Percentiles rank a stretch among this genome's conserved stretches.
Conservation (phyloP, 2,797 vertebrate species). For the Danio choprae region DNA sequence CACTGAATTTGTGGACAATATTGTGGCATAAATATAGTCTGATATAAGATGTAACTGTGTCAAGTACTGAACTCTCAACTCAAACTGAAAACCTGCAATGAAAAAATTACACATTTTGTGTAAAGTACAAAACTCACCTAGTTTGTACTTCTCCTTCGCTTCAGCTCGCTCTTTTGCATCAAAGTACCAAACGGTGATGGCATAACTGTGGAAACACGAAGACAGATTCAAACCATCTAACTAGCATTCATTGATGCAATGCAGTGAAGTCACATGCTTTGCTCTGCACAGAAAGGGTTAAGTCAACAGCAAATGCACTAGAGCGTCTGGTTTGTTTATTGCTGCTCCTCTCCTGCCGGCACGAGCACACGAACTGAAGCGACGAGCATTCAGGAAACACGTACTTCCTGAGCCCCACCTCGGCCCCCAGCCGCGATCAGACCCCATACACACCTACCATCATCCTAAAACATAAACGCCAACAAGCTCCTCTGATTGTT, state of each 20-base stretch:
- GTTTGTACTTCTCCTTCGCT: conserved; percentile 89
- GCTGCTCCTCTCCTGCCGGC: conserved; percentile 72
- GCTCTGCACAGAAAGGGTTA: conserved; percentile 20
- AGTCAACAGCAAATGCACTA: conserved; percentile 20
- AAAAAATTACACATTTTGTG: background rate
- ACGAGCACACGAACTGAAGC: conserved; percentile 73
- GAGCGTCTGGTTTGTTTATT: conserved; percentile 76
- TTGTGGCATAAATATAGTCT: no score
- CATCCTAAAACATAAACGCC: background rate
- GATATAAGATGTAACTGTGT: no score
- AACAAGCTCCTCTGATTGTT: conserved; percentile 4
- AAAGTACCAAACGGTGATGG: conserved; percentile 96
- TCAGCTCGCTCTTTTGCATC: conserved; percentile 90
- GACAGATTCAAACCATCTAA: conserved; percentile 6
- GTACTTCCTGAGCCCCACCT: conserved; percentile 79
- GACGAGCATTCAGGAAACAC: conserved; percentile 77
- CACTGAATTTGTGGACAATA: no score
- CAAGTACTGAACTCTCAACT: background rate
- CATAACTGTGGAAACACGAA: conserved; percentile 74
- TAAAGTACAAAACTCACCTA: conserved; percentile 74
- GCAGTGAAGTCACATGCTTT: background rate
- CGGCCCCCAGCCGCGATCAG: conserved; percentile 67
- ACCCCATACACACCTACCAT: conserved; percentile 41
- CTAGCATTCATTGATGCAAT: background rate
- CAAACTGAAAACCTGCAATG: background rate